These are phyloP conservation scores for Sorex araneus DNA, from an alignment of 2,113 vertebrate genomes.

Conservation along the genomic window DNA sequence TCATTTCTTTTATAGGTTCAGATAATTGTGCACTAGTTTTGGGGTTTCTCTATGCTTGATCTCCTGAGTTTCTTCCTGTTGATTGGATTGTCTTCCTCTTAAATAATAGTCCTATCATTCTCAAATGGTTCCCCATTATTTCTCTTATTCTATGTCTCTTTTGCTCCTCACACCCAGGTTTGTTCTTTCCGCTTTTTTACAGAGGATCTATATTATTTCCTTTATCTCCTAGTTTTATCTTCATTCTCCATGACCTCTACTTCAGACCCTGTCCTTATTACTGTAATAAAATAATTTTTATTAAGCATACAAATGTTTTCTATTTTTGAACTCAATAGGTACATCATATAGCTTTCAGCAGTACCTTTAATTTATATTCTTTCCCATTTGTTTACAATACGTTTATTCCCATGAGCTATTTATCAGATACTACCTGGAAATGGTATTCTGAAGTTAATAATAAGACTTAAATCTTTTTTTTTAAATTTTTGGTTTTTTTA, in stretches of 20 bases:
- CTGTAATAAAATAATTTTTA: background rate
- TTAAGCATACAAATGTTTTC: background rate
- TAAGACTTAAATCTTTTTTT: background rate
- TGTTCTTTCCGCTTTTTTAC: background rate
- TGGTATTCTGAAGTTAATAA: background rate
- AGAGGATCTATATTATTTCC: no score
- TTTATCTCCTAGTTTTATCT: background rate
- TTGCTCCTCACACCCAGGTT: background rate
- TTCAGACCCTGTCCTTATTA: rapidly evolving
- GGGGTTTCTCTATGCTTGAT: background rate
- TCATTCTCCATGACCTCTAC: background rate
- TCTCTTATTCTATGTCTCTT: background rate
- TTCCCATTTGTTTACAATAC: no score
- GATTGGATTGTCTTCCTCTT: background rate
- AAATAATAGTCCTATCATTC: no score
- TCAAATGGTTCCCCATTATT: background rate
- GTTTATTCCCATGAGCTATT: no score
- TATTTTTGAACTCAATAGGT: background rate
- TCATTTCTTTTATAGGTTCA: background rate
- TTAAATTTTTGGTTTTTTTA: no score
- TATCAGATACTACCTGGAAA: background rate
- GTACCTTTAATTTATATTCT: rapidly evolving
- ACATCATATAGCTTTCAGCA: no score
- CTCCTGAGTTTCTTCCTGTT: no score
- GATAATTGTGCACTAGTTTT: background rate